phyloP scores from a whole-genome alignment of 2,888 invertebrate genomes.

The Catocala nupta region DNA sequence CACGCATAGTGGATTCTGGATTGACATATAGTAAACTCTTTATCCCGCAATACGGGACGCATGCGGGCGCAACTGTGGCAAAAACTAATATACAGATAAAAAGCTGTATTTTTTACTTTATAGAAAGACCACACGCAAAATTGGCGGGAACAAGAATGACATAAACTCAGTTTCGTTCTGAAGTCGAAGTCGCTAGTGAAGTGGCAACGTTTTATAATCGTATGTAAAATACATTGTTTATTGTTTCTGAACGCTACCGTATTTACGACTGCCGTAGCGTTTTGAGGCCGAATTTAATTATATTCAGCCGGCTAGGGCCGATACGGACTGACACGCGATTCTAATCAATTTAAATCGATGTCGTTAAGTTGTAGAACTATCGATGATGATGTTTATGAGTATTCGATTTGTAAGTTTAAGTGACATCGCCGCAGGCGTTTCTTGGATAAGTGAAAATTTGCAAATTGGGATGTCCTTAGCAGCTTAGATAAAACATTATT shows the following conservation, averaged over 20 bases:
- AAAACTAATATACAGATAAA: too few relatives aligned
- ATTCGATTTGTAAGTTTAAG: too few relatives aligned
- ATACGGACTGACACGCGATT: constrained; percentile 38
- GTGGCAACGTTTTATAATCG: constrained; percentile 48
- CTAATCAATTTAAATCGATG: constrained; percentile 38
- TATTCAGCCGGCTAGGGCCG: constrained; percentile 37
- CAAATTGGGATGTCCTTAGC: too few relatives aligned
- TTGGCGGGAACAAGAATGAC: constrained; percentile 20
- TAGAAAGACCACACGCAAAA: constrained; percentile 4
- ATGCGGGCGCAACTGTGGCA: too few relatives aligned
- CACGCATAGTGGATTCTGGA: too few relatives aligned
- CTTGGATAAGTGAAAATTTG: too few relatives aligned
- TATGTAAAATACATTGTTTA: constrained; percentile 48
- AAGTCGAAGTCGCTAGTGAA: constrained; percentile 37
- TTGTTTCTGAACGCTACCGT: constrained; percentile 32
- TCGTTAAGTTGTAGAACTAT: constrained; percentile 10
- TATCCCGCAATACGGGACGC: too few relatives aligned
- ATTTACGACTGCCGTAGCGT: constrained; percentile 44
- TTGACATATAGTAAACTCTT: too few relatives aligned
- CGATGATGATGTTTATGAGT: constrained; percentile 1
- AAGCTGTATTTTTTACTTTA: too few relatives aligned
- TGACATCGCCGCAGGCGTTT: too few relatives aligned
- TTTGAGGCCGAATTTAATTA: constrained; percentile 53
- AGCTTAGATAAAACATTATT: too few relatives aligned
- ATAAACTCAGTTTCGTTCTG: constrained; percentile 12